A percentile compares a stretch with the other conserved stretches of the same genome.
These are phyloP conservation scores for Prunella strophiata DNA, from an alignment of 2,797 vertebrate species.

Conservation along the genomic window DNA sequence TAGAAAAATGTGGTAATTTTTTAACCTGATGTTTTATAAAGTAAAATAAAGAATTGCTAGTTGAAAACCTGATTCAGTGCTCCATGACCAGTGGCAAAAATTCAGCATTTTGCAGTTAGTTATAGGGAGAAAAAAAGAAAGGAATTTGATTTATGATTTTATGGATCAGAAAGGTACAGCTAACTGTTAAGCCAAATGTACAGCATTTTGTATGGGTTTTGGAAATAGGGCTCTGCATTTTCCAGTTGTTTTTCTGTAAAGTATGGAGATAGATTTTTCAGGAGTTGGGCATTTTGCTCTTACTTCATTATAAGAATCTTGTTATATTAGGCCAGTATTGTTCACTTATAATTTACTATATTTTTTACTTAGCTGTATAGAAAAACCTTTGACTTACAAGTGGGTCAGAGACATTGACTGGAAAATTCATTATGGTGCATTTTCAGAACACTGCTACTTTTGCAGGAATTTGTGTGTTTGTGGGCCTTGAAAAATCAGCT, in stretches of 20 bases:
- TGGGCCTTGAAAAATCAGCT: slow-evolving; percentile 8
- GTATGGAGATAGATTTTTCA: background rate
- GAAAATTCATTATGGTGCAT: slow-evolving; percentile 17
- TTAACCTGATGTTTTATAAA: background rate
- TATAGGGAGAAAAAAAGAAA: background rate
- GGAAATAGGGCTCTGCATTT: background rate
- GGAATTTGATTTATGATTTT: slow-evolving; percentile 38
- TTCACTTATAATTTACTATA: background rate
- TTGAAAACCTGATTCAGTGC: background rate
- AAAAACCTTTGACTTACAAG: slow-evolving; percentile 3
- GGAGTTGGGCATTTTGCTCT: background rate
- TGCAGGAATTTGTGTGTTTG: slow-evolving; percentile 1
- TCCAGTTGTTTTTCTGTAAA: background rate
- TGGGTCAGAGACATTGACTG: background rate
- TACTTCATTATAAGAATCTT: background rate
- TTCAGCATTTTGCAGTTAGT: background rate
- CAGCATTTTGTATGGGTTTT: background rate
- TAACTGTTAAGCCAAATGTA: slow-evolving; percentile 4
- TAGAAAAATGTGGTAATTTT: background rate
- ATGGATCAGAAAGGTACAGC: background rate
- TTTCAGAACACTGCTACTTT: background rate
- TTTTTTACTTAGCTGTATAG: background rate
- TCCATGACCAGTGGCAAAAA: slow-evolving; percentile 2
- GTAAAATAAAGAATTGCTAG: background rate
- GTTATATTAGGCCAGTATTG: background rate